A percentile compares a stretch with the other conserved stretches of the same genome.
Conservation (phyloP, 2,113 vertebrate genomes). For the Eurystomus gularis region DNA sequence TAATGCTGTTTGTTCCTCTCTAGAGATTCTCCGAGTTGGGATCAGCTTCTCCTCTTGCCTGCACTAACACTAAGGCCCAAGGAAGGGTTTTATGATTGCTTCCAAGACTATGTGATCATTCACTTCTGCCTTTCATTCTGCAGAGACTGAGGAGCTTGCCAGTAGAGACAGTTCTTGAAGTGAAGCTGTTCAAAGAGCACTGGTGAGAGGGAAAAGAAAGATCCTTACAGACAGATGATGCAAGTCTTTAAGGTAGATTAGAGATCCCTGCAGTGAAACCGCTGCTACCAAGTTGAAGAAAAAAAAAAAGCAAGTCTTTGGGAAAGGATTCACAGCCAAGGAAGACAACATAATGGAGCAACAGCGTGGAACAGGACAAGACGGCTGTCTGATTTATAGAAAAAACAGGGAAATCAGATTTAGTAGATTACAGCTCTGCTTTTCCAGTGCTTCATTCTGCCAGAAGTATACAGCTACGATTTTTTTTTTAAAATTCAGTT, state of each 20-base stretch:
- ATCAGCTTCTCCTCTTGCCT: not conserved
- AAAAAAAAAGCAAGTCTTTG: not conserved
- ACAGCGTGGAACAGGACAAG: fast-evolving
- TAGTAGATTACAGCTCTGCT: not conserved
- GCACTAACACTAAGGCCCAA: not conserved
- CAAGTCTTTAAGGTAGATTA: not conserved
- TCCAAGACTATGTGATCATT: not conserved
- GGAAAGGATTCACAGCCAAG: not conserved
- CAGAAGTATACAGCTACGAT: not conserved
- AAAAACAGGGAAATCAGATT: not conserved
- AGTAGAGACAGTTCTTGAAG: fast-evolving
- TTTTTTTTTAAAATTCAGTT: not conserved
- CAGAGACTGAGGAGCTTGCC: not conserved
- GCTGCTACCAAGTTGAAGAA: not conserved
- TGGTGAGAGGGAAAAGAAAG: not conserved
- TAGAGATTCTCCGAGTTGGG: not conserved
- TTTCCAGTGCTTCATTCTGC: not conserved
- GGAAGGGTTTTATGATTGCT: not conserved
- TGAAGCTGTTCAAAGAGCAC: not conserved
- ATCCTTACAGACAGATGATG: not conserved
- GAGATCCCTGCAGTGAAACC: not conserved
- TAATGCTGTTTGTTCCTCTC: not conserved
- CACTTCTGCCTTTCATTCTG: not conserved
- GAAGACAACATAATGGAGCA: not conserved
- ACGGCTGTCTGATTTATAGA: not conserved